Evolutionary conservation across 2,888 invertebrate genomes (phyloP).

Genomic region (Coecobrya sp.): DNA sequence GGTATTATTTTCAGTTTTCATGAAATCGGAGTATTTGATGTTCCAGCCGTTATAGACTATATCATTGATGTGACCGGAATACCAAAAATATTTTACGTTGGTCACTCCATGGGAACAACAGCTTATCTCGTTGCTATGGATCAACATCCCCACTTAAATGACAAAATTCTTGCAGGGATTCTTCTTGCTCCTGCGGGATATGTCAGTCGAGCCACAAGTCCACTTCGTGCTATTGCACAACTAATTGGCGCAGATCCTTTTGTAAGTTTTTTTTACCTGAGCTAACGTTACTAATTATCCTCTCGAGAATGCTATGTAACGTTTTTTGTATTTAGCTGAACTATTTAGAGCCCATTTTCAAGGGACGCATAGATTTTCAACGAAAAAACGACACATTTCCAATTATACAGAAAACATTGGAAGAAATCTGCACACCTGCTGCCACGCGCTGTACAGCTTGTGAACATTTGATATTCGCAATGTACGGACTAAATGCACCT

Average conservation of each 20-base stretch:
- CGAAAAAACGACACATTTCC: neutral
- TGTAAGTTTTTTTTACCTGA: neutral
- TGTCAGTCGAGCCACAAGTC: constrained; percentile 26
- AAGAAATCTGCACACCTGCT: constrained; percentile 80
- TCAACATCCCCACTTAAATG: constrained; percentile 82
- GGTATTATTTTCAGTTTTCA: too few species aligned
- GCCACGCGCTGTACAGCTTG: constrained; percentile 85
- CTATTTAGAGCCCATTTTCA: constrained; percentile 44
- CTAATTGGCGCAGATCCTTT: constrained; percentile 55
- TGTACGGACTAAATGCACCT: constrained; percentile 87
- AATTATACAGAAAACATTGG: neutral
- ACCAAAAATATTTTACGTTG: constrained; percentile 89
- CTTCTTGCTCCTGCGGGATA: constrained; percentile 78
- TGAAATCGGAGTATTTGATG: constrained; percentile 89
- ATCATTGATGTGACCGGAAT: constrained; percentile 89
- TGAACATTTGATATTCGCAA: constrained; percentile 87
- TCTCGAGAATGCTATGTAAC: neutral
- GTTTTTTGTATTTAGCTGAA: neutral
- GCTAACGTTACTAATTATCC: neutral
- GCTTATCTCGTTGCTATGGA: constrained; percentile 87
- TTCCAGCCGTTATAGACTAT: constrained; percentile 88
- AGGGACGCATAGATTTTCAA: constrained; percentile 78
- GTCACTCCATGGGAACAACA: constrained; percentile 88
- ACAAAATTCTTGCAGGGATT: constrained; percentile 66
- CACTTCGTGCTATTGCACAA: constrained; percentile 78